Conservation (phyloP, 2,888 invertebrate genomes). For the Sympetrum striolatum region DNA sequence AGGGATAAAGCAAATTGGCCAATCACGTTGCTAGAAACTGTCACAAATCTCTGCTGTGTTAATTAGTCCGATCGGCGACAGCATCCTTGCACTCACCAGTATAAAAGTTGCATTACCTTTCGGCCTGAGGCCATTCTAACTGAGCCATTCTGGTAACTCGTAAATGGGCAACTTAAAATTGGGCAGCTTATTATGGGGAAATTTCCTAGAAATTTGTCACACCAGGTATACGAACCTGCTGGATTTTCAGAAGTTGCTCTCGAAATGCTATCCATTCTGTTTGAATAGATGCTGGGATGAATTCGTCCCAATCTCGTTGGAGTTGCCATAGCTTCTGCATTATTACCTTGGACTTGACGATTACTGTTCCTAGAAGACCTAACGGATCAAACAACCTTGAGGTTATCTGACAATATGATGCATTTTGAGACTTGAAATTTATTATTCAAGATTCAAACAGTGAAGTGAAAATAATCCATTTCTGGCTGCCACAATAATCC, state of each 20-base stretch:
- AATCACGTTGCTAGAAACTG: no score
- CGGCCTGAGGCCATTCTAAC: no score
- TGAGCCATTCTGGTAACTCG: no score
- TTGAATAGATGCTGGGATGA: background rate
- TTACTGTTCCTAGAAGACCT: background rate
- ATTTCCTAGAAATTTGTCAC: no score
- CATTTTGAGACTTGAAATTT: background rate
- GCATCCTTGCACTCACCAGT: no score
- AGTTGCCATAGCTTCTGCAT: background rate
- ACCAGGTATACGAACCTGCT: background rate
- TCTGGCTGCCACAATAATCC: background rate
- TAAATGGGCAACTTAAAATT: no score
- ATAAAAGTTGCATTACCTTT: no score
- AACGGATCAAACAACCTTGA: background rate
- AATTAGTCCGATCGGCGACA: no score
- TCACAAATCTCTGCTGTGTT: no score
- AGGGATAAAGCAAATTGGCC: no score
- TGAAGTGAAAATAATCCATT: background rate
- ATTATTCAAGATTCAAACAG: background rate
- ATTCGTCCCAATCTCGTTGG: background rate
- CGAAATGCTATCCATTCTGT: background rate
- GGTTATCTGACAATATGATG: background rate
- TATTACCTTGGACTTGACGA: background rate
- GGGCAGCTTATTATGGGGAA: no score
- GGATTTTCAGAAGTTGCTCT: background rate